A percentile compares a stretch with the other conserved stretches of the same genome.
These are phyloP conservation scores for Electrophaes corylata DNA, from an alignment of 2,888 invertebrate species.

Conservation along the genomic window DNA sequence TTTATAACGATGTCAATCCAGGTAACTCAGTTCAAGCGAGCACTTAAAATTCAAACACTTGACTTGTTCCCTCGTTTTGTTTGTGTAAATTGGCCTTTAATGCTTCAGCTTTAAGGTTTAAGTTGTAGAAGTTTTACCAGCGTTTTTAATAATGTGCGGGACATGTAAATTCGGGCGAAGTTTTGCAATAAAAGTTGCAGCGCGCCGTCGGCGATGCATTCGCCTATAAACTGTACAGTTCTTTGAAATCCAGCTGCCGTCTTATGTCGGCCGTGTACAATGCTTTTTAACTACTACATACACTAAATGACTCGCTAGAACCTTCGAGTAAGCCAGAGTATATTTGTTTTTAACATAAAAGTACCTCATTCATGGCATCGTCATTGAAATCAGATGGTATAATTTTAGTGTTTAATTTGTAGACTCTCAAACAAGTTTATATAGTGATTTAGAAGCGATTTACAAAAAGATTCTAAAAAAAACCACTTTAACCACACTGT, in stretches of 20 bases:
- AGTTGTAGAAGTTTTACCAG: slow-evolving; percentile 51
- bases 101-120: slow-evolving; percentile 36
- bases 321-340: too few relatives aligned
- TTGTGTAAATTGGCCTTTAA: slow-evolving; percentile 43
- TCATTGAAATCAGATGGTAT: too few relatives aligned
- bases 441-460: too few relatives aligned
- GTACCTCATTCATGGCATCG: too few relatives aligned
- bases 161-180: slow-evolving; percentile 78
- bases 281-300: too few relatives aligned
- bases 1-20: slow-evolving; percentile 34
- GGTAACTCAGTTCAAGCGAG: slow-evolving; percentile 39
- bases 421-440: too few relatives aligned
- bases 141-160: slow-evolving; percentile 77
- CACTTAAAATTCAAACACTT: slow-evolving; percentile 58
- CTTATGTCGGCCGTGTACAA: background rate
- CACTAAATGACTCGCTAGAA: too few relatives aligned
- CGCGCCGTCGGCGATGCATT: slow-evolving; percentile 50
- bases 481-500: too few relatives aligned
- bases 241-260: background rate
- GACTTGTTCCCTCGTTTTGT: slow-evolving; percentile 36
- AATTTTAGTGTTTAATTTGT: too few relatives aligned
- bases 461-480: too few relatives aligned
- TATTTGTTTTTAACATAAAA: too few relatives aligned
- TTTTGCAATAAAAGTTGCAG: slow-evolving; percentile 81
- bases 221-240: slow-evolving; percentile 31